phyloP scores from a whole-genome alignment of 2,113 vertebrate genomes.

The Sinosuthora webbiana region DNA sequence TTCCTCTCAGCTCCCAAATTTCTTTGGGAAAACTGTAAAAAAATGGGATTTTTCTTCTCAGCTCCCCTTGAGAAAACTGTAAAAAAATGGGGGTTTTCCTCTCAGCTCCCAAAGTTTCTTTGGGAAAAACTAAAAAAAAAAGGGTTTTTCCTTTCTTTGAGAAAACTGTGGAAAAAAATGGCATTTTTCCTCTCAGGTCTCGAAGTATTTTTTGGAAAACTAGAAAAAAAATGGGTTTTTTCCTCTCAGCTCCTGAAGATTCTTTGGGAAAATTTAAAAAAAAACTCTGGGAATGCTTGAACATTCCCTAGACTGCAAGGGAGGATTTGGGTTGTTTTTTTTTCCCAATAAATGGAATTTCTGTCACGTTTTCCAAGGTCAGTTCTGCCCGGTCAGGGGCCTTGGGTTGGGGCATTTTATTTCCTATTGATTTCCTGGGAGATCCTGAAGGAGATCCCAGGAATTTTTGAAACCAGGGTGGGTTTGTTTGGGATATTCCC shows the following conservation, averaged over 20 bases:
- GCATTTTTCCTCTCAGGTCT: background rate
- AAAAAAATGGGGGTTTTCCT: background rate
- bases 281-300: background rate
- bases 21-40: background rate
- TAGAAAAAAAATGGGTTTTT: background rate
- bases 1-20: too few relatives aligned
- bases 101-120: rapidly evolving
- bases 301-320: background rate
- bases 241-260: rapidly evolving
- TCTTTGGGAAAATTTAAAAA: background rate
- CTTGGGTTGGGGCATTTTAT: rapidly evolving
- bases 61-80: background rate
- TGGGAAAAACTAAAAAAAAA: background rate
- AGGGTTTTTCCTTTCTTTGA: too few relatives aligned
- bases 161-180: background rate
- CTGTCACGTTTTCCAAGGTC: background rate
- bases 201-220: background rate
- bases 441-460: background rate
- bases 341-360: background rate
- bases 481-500: background rate
- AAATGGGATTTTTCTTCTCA: background rate
- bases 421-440: background rate
- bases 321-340: background rate
- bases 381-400: rapidly evolving
- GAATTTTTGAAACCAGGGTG: background rate